Conservation (phyloP, 1,140 invertebrate genomes). For the Ostrea edulis region DNA sequence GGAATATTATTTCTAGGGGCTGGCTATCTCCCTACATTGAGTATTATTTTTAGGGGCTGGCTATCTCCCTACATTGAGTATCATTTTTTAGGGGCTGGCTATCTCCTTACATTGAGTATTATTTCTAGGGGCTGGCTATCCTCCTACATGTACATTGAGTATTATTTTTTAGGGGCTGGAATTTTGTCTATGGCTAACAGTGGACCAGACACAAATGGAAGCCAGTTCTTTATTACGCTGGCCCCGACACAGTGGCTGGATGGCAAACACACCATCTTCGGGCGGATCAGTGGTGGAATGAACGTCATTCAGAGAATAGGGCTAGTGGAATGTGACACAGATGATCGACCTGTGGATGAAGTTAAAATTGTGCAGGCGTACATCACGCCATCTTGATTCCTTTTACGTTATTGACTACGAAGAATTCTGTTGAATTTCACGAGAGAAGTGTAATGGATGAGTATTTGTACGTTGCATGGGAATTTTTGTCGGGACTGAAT, state of each 20-base stretch:
- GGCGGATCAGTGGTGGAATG: conserved; percentile 92
- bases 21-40: no score
- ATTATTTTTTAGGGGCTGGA: conserved; percentile 84
- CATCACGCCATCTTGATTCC: conserved; percentile 53
- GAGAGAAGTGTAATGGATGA: no score
- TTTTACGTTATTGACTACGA: not conserved
- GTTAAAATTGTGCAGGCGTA: conserved; percentile 89
- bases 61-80: no score
- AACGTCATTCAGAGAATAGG: conserved; percentile 94
- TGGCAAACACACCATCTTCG: conserved; percentile 98
- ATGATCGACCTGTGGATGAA: conserved; percentile 94
- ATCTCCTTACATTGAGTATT: no score
- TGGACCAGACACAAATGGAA: conserved; percentile 97
- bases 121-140: no score
- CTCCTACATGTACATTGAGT: no score
- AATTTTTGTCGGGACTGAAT: no score
- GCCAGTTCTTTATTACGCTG: conserved; percentile 98
- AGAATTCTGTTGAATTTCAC: no score
- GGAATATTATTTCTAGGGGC: no score
- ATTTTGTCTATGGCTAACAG: conserved; percentile 96
- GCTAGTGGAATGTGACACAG: conserved; percentile 93
- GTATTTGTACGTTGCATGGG: no score
- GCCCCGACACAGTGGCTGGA: conserved; percentile 98
- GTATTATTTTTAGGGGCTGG: no score
- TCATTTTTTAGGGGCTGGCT: no score